Base-by-base conservation (phyloP, 2,888 invertebrate species). In the Quadriops clusia region DNA sequence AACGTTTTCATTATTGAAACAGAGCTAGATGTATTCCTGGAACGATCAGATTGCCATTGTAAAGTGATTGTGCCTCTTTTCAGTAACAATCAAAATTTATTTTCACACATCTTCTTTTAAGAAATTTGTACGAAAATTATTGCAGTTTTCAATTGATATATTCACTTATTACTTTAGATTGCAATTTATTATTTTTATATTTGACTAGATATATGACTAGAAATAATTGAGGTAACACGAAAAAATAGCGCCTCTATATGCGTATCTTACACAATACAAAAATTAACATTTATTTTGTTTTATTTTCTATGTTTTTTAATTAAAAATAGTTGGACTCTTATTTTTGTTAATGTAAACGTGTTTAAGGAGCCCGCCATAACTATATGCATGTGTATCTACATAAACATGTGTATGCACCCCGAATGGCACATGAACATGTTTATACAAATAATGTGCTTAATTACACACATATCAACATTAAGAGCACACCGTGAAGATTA, bases 11-110 rank as follows among this genome's bases (percentile, higher is more conserved):
- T 28, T 28, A n/a, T n/a, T n/a, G n/a, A n/a, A n/a, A n/a, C n/a
- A n/a, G n/a, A n/a, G n/a, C n/a, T n/a, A n/a, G n/a, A n/a, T n/a
- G n/a, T n/a, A n/a, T n/a, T n/a, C n/a, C n/a, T n/a, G n/a, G n/a
- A n/a, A n/a, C n/a, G n/a, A n/a, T n/a, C n/a, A n/a, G n/a, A n/a
- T n/a, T n/a, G n/a, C n/a, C n/a, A n/a, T 33, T 20, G 28, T 30
- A 36, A 41, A 48, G 51, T 53, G 55, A 54, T 55, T 56, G 54
- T 56, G 55, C 47, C 54, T 56, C 53, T 51, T 49, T 42, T 37
- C 30, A 32, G 28, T 12, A 26, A 26, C 26, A 16, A 16, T 26
- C 26, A 26, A 26, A 26, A 26, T 26, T 26, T 26, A 4, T 4
- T 16, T 14, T 29, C 8, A 14, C 23, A 23, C 9, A 18, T 17